phyloP scores from a whole-genome alignment of 2,888 invertebrate species.

The Caenorhabditis imperialis region DNA sequence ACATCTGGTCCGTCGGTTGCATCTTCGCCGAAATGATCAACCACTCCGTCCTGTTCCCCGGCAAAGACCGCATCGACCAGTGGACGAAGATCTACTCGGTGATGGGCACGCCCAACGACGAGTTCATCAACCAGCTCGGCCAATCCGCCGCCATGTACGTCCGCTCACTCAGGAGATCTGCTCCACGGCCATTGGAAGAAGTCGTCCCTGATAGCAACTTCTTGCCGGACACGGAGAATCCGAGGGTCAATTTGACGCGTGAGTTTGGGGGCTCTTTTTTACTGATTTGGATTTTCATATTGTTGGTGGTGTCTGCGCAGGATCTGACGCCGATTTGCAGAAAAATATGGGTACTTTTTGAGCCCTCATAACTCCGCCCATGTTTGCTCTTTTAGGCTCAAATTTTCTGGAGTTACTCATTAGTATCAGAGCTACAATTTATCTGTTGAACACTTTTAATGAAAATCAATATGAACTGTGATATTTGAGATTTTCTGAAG shows the following conservation, averaged over 20 bases:
- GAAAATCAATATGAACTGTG: background rate
- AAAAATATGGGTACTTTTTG: background rate
- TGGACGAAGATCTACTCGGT: slow-evolving; percentile 77
- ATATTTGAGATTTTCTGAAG: background rate
- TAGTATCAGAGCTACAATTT: too few species aligned
- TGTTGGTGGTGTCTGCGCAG: too few species aligned
- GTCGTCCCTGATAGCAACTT: slow-evolving; percentile 59
- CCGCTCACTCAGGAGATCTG: slow-evolving; percentile 36
- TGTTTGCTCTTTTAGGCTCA: too few species aligned
- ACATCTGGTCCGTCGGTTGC: slow-evolving; percentile 82
- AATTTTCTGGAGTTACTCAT: too few species aligned
- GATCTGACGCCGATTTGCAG: too few species aligned
- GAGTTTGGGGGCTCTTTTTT: background rate
- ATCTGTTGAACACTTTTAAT: too few species aligned
- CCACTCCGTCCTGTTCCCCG: slow-evolving; percentile 97
- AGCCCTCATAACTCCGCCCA: too few species aligned
- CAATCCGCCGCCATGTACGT: slow-evolving; percentile 70
- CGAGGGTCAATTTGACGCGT: slow-evolving; percentile 65
- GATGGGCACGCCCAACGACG: slow-evolving; percentile 68
- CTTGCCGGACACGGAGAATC: slow-evolving; percentile 60
- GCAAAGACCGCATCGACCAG: slow-evolving; percentile 86
- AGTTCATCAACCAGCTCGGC: slow-evolving; percentile 67
- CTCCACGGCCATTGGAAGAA: slow-evolving; percentile 42
- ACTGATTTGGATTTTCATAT: background rate
- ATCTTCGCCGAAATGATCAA: slow-evolving; percentile 99